Conservation (phyloP, 2,888 invertebrate species). For the Epiblema foenella region DNA sequence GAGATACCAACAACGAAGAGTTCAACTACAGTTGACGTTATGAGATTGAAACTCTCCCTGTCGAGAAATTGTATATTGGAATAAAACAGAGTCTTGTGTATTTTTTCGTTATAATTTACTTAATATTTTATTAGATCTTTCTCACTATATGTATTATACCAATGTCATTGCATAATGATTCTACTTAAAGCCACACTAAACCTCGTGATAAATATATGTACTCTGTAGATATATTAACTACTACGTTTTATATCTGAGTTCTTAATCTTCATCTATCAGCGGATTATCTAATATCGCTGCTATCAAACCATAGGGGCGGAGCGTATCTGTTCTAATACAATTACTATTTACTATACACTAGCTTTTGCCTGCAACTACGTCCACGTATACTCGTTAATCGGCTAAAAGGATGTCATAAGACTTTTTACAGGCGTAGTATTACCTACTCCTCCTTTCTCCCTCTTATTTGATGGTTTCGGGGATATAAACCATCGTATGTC, state of each 20-base stretch:
- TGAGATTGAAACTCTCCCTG: neutral
- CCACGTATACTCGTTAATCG: too few species aligned
- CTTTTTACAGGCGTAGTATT: too few species aligned
- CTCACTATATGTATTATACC: too few species aligned
- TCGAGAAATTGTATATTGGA: neutral
- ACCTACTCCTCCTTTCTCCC: too few species aligned
- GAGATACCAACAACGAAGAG: slow-evolving; percentile 7
- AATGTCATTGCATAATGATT: too few species aligned
- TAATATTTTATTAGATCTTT: neutral
- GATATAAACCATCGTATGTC: too few species aligned
- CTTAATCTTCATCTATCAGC: slow-evolving; percentile 1
- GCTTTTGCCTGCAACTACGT: too few species aligned
- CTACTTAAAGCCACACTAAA: neutral
- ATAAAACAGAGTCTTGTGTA: neutral
- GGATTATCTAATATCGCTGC: neutral
- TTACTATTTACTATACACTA: neutral
- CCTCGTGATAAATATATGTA: neutral
- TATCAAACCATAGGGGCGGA: neutral
- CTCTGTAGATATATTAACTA: neutral
- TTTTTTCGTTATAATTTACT: neutral
- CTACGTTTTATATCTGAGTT: neutral
- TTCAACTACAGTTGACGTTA: slow-evolving; percentile 9
- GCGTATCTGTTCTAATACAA: neutral
- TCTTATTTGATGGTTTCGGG: too few species aligned
- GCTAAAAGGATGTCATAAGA: too few species aligned